Conservation (phyloP, 1,140 invertebrate species). For the Drosophila bocqueti region DNA sequence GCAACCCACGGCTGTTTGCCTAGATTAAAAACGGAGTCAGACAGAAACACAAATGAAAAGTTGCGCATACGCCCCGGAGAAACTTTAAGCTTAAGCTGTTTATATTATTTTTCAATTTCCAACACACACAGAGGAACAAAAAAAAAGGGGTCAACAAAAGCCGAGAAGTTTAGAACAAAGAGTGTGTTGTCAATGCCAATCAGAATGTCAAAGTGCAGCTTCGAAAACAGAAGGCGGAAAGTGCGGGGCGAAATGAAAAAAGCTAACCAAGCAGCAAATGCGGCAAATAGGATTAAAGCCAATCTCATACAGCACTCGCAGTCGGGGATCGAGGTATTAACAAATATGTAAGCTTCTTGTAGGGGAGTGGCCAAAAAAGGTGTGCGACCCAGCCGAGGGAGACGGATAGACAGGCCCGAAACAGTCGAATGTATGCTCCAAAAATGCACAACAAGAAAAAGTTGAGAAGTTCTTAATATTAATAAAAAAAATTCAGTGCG, state of each 20-base stretch:
- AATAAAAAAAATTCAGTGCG: not conserved
- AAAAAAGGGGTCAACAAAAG: slow-evolving; percentile 27
- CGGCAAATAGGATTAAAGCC: slow-evolving; percentile 82
- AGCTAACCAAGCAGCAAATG: slow-evolving; percentile 81
- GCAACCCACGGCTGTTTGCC: slow-evolving; percentile 44
- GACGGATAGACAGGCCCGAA: slow-evolving; percentile 22
- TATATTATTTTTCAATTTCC: slow-evolving; percentile 71
- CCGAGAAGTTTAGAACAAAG: slow-evolving; percentile 51
- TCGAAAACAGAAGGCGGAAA: slow-evolving; percentile 24
- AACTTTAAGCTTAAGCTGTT: slow-evolving; percentile 62
- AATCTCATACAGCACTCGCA: slow-evolving; percentile 68
- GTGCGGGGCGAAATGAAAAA: slow-evolving; percentile 60
- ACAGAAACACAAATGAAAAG: slow-evolving; percentile 50
- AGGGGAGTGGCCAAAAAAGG: slow-evolving; percentile 24
- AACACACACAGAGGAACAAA: not conserved
- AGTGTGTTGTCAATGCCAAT: slow-evolving; percentile 78
- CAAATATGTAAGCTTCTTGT: slow-evolving; percentile 63
- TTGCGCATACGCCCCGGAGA: slow-evolving; percentile 53
- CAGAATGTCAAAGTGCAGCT: slow-evolving; percentile 78
- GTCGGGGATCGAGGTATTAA: slow-evolving; percentile 70
- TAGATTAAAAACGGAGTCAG: slow-evolving; percentile 38
- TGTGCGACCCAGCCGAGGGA: slow-evolving; percentile 22
- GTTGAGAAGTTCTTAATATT: not conserved
- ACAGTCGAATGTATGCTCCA: slow-evolving; percentile 56
- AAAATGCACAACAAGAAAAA: slow-evolving; percentile 1